phyloP scores from a whole-genome alignment of 2,888 invertebrate species.

The Orthosia gothica region DNA sequence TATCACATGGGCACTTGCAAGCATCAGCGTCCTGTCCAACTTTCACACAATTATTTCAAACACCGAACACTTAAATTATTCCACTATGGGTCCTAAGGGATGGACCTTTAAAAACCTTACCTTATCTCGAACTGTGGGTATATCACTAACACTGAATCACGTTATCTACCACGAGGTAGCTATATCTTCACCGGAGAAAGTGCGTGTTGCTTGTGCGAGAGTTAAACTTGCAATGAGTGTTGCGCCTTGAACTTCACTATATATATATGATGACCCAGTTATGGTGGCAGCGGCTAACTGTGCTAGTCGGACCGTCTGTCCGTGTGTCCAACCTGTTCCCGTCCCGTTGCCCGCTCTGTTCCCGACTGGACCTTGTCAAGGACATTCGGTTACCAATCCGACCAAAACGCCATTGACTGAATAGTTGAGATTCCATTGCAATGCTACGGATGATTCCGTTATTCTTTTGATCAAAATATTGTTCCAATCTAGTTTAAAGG shows the following conservation, averaged over 20 bases:
- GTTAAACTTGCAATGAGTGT: slow-evolving; percentile 92
- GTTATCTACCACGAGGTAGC: slow-evolving; percentile 83
- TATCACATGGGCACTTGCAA: slow-evolving; percentile 69
- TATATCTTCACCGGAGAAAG: slow-evolving; percentile 87
- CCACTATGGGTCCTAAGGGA: slow-evolving; percentile 69
- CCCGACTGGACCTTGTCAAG: slow-evolving; percentile 80
- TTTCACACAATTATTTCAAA: slow-evolving; percentile 71
- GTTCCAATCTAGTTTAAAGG: neutral
- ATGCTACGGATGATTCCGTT: neutral
- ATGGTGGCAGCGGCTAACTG: slow-evolving; percentile 90
- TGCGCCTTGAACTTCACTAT: slow-evolving; percentile 96
- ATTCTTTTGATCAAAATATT: neutral
- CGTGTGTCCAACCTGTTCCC: slow-evolving; percentile 82
- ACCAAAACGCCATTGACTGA: slow-evolving; percentile 18
- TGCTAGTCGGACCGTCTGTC: slow-evolving; percentile 84
- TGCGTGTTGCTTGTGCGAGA: slow-evolving; percentile 88
- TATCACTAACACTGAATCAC: slow-evolving; percentile 86
- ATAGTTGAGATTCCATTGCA: slow-evolving; percentile 44
- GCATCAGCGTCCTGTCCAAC: slow-evolving; percentile 65
- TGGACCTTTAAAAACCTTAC: slow-evolving; percentile 79
- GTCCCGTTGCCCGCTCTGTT: slow-evolving; percentile 82
- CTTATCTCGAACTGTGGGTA: slow-evolving; percentile 81
- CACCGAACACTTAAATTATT: slow-evolving; percentile 69
- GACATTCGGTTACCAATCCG: slow-evolving; percentile 70
- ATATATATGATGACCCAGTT: slow-evolving; percentile 97